Evolutionary conservation across 2,113 vertebrate species (phyloP).

Genomic region (Pangasianodon hypophthalmus): DNA sequence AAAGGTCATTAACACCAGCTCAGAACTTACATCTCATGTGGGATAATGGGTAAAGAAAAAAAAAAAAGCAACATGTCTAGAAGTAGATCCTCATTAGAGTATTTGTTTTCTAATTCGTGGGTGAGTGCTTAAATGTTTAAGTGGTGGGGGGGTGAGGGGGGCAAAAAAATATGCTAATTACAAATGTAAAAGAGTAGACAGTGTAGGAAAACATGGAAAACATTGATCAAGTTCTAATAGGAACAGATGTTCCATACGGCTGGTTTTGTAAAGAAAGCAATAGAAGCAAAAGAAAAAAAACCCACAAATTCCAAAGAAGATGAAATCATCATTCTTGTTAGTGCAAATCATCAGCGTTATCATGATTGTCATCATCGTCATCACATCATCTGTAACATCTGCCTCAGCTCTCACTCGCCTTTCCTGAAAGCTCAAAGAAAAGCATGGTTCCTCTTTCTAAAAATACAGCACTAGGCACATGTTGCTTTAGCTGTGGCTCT

Average conservation of each 20-base stretch:
- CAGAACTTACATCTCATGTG: slow-evolving; percentile 63
- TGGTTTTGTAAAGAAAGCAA: neutral
- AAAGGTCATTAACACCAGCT: slow-evolving; percentile 75
- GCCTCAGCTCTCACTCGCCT: neutral
- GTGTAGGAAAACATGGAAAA: slow-evolving; percentile 51
- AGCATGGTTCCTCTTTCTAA: slow-evolving; percentile 42
- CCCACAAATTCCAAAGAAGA: neutral
- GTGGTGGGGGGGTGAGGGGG: too few species aligned
- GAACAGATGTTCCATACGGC: slow-evolving; percentile 24
- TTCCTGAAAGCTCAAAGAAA: slow-evolving; percentile 40
- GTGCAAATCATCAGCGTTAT: neutral
- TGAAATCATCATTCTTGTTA: neutral
- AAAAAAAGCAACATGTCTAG: slow-evolving; percentile 60
- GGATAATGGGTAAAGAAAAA: slow-evolving; percentile 61
- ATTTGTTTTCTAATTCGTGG: slow-evolving; percentile 75
- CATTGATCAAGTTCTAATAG: slow-evolving; percentile 33
- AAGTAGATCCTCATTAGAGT: slow-evolving; percentile 65
- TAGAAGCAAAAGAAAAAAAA: neutral
- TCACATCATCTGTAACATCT: slow-evolving; percentile 18
- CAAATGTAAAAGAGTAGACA: slow-evolving; percentile 54
- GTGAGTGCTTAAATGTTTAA: slow-evolving; percentile 62
- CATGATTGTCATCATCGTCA: neutral
- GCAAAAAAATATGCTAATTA: slow-evolving; percentile 72
- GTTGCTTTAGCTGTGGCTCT: slow-evolving; percentile 60
- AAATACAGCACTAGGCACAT: slow-evolving; percentile 55